Evolutionary conservation across 2,888 invertebrate species (phyloP).

Genomic region (Drosophila borborema): DNA sequence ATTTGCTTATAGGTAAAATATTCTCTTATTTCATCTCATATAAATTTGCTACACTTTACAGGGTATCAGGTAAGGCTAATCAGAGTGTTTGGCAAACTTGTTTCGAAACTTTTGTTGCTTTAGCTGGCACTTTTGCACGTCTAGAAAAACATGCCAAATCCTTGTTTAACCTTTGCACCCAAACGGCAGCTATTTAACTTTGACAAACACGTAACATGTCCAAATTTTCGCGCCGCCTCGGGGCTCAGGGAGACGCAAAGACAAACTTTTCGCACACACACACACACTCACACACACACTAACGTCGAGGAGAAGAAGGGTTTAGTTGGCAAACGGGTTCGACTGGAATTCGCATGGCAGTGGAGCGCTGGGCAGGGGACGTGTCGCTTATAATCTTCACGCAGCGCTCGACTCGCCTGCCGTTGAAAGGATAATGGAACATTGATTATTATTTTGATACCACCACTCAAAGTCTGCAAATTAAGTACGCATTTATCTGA

Average conservation of each 20-base stretch:
- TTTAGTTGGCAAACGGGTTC: slow-evolving; percentile 60
- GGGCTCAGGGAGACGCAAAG: slow-evolving; percentile 47
- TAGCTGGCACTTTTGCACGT: slow-evolving; percentile 51
- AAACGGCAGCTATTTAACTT: slow-evolving; percentile 75
- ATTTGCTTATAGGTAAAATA: no score
- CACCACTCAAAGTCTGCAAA: slow-evolving; percentile 79
- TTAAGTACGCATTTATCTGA: slow-evolving; percentile 78
- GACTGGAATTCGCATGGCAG: slow-evolving; percentile 63
- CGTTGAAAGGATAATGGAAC: slow-evolving; percentile 73
- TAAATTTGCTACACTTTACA: not conserved
- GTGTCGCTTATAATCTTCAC: slow-evolving; percentile 76
- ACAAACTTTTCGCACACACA: slow-evolving; percentile 69
- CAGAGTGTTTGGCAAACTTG: slow-evolving; percentile 34
- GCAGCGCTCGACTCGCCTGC: slow-evolving; percentile 57
- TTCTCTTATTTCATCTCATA: no score
- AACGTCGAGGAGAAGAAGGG: slow-evolving; percentile 38
- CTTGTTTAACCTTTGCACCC: slow-evolving; percentile 83
- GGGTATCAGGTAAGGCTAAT: slow-evolving; percentile 26
- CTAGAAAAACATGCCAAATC: slow-evolving; percentile 75
- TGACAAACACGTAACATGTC: slow-evolving; percentile 80
- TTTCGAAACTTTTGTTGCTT: slow-evolving; percentile 35
- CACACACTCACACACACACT: slow-evolving; percentile 7
- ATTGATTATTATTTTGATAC: slow-evolving; percentile 79
- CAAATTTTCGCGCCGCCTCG: slow-evolving; percentile 80
- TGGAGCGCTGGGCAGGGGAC: slow-evolving; percentile 44